phyloP scores from a whole-genome alignment of 2,888 invertebrate species.

The Agrotis ipsilon region DNA sequence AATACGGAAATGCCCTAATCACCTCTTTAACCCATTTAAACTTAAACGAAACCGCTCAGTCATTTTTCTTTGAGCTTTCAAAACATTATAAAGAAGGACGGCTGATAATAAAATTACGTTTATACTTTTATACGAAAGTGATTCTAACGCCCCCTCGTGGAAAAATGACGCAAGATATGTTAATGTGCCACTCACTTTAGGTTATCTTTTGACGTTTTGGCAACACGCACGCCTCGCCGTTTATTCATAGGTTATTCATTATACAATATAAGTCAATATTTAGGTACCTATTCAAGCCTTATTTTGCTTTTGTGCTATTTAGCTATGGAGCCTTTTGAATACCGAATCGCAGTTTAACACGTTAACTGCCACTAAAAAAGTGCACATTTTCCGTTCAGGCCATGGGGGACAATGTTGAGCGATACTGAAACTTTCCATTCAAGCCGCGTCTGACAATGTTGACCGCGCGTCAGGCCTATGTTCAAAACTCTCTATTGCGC shows the following conservation, averaged over 20 bases:
- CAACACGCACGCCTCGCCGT: constrained; percentile 48
- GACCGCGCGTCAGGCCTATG: no score
- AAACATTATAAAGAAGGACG: constrained; percentile 49
- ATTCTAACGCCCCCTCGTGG: constrained; percentile 42
- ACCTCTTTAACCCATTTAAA: constrained; percentile 67
- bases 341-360: no score
- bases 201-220: constrained; percentile 59
- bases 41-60: constrained; percentile 56
- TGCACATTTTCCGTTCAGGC: no score
- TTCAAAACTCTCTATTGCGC: no score
- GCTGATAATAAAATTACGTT: constrained; percentile 60
- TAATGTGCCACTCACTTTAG: constrained; percentile 63
- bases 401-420: no score
- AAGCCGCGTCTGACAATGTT: no score
- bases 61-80: constrained; percentile 65
- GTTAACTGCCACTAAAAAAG: no score
- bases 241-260: constrained; percentile 28
- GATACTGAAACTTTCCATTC: no score
- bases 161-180: constrained; percentile 60
- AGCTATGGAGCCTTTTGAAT: no score
- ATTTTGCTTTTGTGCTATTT: no score
- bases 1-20: constrained; percentile 66
- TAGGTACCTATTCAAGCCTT: not conserved
- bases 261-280: constrained; percentile 23
- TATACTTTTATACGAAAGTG: constrained; percentile 45